Conservation (phyloP, 1,140 invertebrate species). For the Ceratoteleas bidentatus region DNA sequence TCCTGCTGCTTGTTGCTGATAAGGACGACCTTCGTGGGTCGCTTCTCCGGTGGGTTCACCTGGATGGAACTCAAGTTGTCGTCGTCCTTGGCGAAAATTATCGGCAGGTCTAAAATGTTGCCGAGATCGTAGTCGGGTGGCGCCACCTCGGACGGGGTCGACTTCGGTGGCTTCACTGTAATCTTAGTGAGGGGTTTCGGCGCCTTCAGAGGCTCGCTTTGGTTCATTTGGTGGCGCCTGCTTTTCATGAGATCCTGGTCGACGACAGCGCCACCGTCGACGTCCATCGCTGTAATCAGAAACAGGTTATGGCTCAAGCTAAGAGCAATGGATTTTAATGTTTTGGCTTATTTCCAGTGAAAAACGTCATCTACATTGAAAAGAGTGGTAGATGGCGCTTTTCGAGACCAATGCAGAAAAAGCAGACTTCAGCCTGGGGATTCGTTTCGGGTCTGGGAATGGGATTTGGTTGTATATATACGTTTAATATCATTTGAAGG, state of each 20-base stretch:
- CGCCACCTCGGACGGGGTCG: slow-evolving; percentile 67
- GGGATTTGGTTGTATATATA: no score
- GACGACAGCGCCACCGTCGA: slow-evolving; percentile 28
- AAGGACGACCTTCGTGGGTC: slow-evolving; percentile 71
- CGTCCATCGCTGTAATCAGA: slow-evolving; percentile 77
- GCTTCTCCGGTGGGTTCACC: slow-evolving; percentile 51
- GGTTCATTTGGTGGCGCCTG: slow-evolving; percentile 2
- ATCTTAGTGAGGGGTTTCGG: slow-evolving; percentile 77
- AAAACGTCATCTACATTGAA: no score
- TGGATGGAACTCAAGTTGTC: slow-evolving; percentile 79
- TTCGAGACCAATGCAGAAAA: no score
- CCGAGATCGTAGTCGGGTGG: slow-evolving; percentile 81
- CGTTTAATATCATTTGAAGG: no score
- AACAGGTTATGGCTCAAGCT: slow-evolving; percentile 66
- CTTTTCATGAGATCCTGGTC: slow-evolving; percentile 22
- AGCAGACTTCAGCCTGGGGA: no score
- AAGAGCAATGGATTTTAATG: slow-evolving; percentile 4
- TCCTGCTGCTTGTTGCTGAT: slow-evolving; percentile 77
- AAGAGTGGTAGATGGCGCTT: slow-evolving; percentile 9
- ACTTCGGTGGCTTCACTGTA: slow-evolving; percentile 63
- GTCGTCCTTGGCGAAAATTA: slow-evolving; percentile 86
- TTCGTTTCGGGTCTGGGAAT: no score
- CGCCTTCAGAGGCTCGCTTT: slow-evolving; percentile 38
- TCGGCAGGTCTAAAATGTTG: slow-evolving; percentile 85
- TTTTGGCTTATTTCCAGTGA: neutral